A percentile compares a stretch with the other conserved stretches of the same genome.
These are phyloP conservation scores for Siniperca knerii DNA, from an alignment of 2,113 vertebrate species.

Conservation along the genomic window DNA sequence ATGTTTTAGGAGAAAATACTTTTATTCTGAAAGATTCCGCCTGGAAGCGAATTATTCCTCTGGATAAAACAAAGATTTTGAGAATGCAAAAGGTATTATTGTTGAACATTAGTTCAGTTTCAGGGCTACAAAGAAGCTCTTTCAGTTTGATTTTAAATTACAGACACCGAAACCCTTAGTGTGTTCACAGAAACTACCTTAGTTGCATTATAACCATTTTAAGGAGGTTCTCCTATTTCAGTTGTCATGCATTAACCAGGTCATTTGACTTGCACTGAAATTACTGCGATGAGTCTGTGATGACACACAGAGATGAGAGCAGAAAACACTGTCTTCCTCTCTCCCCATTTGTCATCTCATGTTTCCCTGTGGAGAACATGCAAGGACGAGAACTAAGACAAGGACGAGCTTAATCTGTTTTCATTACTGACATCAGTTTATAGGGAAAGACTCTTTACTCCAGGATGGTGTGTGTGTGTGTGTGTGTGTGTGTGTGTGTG, in stretches of 20 bases:
- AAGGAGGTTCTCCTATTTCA: not conserved
- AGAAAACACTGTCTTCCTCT: conserved; percentile 14
- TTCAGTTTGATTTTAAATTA: not conserved
- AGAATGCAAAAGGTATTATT: too few species aligned
- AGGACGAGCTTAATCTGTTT: conserved; percentile 47
- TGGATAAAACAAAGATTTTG: too few species aligned
- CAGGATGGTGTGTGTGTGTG: conserved; percentile 6
- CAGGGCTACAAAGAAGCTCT: too few species aligned
- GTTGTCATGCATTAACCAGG: not conserved
- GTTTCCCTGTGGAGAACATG: conserved; percentile 18
- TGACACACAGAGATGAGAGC: not conserved
- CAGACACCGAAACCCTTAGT: not conserved
- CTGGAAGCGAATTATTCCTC: too few species aligned
- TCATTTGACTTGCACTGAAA: not conserved
- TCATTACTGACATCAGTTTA: conserved; percentile 27
- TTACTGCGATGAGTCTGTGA: not conserved
- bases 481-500: conserved; percentile 25
- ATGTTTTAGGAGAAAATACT: too few species aligned
- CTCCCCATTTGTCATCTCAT: conserved; percentile 1
- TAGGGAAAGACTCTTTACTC: not conserved
- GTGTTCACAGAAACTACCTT: not conserved
- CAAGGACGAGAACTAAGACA: conserved; percentile 52
- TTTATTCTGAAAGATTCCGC: too few species aligned
- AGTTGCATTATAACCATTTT: not conserved
- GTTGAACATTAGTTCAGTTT: too few species aligned